phyloP scores from a whole-genome alignment of 2,797 vertebrate species.

The Sebastes miniatus region DNA sequence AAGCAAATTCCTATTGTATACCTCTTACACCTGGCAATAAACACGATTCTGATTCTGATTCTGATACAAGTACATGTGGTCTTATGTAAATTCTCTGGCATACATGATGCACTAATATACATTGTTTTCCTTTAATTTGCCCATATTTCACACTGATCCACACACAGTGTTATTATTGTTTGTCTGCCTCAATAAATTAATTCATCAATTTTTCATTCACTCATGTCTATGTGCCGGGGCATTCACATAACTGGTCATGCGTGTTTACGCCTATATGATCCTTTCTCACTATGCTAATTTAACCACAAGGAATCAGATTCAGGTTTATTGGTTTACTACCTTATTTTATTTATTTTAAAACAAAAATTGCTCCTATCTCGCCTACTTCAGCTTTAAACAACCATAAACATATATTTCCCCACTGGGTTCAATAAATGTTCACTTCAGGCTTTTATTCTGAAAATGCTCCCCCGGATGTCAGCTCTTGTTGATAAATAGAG shows the following conservation, averaged over 20 bases:
- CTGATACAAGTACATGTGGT: background rate
- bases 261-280: background rate
- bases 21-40: too few relatives aligned
- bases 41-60: too few relatives aligned
- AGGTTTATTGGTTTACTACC: background rate
- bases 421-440: background rate
- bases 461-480: background rate
- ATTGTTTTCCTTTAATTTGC: too few relatives aligned
- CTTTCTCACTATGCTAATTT: too few relatives aligned
- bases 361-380: too few relatives aligned
- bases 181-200: background rate
- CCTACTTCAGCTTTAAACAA: too few relatives aligned
- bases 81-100: background rate
- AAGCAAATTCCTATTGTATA: too few relatives aligned
- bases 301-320: background rate
- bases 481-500: background rate
- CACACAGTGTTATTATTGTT: too few relatives aligned
- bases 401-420: background rate
- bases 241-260: background rate
- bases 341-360: too few relatives aligned
- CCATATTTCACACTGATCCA: background rate
- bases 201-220: background rate
- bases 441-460: slow-evolving; percentile 32
- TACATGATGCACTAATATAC: background rate
- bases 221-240: background rate